phyloP scores from a whole-genome alignment of 2,113 vertebrate genomes.

The Podilymbus podiceps region DNA sequence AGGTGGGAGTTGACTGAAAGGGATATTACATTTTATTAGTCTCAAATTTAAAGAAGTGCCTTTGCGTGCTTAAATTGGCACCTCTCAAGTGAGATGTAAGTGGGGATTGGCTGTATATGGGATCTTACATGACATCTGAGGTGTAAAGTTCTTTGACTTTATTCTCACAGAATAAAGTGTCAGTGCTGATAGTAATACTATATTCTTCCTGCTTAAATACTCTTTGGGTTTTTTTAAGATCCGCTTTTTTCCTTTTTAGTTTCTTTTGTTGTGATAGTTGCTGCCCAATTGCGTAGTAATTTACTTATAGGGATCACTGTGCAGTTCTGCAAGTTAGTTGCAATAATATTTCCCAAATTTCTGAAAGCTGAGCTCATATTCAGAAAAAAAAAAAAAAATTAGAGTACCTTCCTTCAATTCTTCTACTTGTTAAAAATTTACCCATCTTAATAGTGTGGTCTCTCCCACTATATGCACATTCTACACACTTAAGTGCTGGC shows the following conservation, averaged over 20 bases:
- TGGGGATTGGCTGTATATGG: not conserved
- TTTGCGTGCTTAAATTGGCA: not conserved
- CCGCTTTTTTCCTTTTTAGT: not conserved
- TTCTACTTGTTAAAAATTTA: slow-evolving; percentile 52
- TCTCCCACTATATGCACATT: not conserved
- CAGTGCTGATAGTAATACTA: not conserved
- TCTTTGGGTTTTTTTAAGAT: not conserved
- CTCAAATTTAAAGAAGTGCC: not conserved
- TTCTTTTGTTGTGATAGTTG: not conserved
- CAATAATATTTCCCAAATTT: not conserved
- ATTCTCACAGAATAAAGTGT: not conserved
- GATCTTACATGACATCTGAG: not conserved
- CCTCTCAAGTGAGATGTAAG: not conserved
- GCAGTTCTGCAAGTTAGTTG: not conserved
- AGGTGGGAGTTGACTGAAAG: not conserved
- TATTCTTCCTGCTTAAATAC: not conserved
- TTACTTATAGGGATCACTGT: not conserved
- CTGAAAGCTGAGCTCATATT: not conserved
- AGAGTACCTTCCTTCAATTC: not conserved
- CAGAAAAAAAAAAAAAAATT: not conserved
- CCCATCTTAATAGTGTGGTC: not conserved
- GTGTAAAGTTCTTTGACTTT: not conserved
- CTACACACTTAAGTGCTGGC: not conserved
- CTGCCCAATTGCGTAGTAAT: not conserved
- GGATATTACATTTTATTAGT: not conserved